These are phyloP conservation scores for Porites australiensis DNA, from an alignment of 64 coral and sea anemone genomes.

Conservation along the genomic window DNA sequence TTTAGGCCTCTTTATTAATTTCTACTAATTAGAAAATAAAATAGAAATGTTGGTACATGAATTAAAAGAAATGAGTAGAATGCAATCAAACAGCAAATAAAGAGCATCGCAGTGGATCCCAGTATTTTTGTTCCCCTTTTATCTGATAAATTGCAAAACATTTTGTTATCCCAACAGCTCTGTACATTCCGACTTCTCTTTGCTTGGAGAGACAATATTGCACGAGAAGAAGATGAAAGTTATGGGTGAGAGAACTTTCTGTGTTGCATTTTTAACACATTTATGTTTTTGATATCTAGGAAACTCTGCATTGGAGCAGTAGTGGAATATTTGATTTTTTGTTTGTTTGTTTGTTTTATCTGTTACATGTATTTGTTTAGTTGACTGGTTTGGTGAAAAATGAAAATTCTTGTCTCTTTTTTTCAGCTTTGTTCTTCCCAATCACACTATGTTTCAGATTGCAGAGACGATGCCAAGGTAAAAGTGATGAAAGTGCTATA, in stretches of 20 bases:
- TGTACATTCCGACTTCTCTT: conserved; percentile 81
- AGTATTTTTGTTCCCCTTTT: too few species aligned
- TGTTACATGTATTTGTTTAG: not conserved
- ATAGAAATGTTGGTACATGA: too few species aligned
- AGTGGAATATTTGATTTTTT: too few species aligned
- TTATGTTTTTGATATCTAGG: not conserved
- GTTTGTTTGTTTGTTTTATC: too few species aligned
- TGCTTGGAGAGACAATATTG: conserved; percentile 87
- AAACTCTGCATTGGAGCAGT: too few species aligned
- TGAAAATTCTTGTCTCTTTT: not conserved
- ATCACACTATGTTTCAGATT: conserved; percentile 96
- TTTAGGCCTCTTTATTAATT: too few species aligned
- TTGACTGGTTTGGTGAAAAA: too few species aligned
- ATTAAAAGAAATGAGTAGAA: too few species aligned
- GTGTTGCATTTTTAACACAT: not conserved
- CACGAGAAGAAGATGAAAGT: conserved; percentile 94
- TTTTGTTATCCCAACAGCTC: conserved; percentile 55
- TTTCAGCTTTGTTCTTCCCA: conserved; percentile 89
- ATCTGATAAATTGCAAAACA: not conserved
- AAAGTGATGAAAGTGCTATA: not conserved
- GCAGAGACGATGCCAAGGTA: conserved; percentile 88
- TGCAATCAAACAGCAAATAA: too few species aligned
- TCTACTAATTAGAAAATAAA: too few species aligned
- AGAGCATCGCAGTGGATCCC: too few species aligned
- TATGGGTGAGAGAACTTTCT: conserved; percentile 57